Conservation (phyloP, 1,140 invertebrate species). For the Tetranychus cinnabarinus region DNA sequence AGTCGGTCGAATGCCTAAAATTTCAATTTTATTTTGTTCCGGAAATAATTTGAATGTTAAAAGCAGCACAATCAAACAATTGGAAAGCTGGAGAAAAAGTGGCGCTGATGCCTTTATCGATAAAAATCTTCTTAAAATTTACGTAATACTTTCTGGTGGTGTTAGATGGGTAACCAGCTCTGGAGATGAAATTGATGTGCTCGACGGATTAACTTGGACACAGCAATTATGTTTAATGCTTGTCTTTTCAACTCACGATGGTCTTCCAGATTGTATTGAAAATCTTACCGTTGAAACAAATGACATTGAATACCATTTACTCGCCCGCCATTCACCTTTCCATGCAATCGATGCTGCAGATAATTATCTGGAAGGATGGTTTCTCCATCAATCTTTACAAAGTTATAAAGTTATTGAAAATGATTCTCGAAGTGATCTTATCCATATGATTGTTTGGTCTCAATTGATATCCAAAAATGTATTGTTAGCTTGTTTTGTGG, state of each 20-base stretch:
- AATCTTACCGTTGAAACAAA: slow-evolving; percentile 4
- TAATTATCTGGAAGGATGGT: slow-evolving; percentile 8
- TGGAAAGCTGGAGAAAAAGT: slow-evolving; percentile 5
- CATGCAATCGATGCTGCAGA: background rate
- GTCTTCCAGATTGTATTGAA: background rate
- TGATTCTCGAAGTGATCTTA: background rate
- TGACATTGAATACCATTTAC: slow-evolving; percentile 9
- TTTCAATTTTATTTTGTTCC: slow-evolving; percentile 5
- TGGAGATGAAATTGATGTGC: slow-evolving; percentile 1
- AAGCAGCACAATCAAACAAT: background rate
- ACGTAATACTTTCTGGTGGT: slow-evolving; percentile 6
- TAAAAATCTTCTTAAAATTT: slow-evolving; percentile 7
- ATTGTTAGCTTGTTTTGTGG: slow-evolving; percentile 7
- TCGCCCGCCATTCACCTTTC: slow-evolving; percentile 2
- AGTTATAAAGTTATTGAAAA: slow-evolving; percentile 1
- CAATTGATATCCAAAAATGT: slow-evolving; percentile 2
- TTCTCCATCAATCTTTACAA: slow-evolving; percentile 7
- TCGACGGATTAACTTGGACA: slow-evolving; percentile 9
- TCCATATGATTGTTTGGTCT: slow-evolving; percentile 4
- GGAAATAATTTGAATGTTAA: slow-evolving; percentile 2
- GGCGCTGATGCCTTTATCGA: slow-evolving; percentile 6
- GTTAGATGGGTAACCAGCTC: slow-evolving; percentile 2
- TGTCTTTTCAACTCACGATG: background rate
- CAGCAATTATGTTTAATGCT: slow-evolving; percentile 8
- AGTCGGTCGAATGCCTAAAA: slow-evolving; percentile 2